phyloP scores from a whole-genome alignment of 2,113 vertebrate genomes.

The Gymnobelideus leadbeateri region DNA sequence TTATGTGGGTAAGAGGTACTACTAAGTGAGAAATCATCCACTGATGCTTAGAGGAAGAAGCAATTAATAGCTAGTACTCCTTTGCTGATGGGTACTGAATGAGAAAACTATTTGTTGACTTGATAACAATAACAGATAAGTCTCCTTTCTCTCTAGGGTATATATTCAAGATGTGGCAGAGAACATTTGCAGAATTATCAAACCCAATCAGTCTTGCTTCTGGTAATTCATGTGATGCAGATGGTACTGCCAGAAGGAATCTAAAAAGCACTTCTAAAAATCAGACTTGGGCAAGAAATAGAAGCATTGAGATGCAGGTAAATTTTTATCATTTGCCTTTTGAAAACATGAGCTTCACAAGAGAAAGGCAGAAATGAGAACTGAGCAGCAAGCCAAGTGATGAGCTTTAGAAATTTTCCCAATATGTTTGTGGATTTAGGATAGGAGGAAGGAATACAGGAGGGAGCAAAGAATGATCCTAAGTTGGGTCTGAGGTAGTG shows the following conservation, averaged over 20 bases:
- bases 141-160: neutral
- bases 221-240: neutral
- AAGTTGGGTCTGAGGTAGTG: neutral
- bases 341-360: neutral
- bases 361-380: neutral
- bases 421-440: neutral
- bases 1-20: neutral
- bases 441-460: neutral
- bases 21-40: neutral
- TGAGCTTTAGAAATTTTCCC: neutral
- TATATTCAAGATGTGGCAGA: neutral
- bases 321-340: neutral
- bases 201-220: neutral
- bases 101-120: neutral
- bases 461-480: neutral
- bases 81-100: neutral
- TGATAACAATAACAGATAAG: neutral
- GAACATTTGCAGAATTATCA: neutral
- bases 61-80: neutral
- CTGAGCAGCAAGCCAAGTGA: neutral
- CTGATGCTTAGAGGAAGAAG: neutral
- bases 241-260: neutral
- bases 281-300: neutral
- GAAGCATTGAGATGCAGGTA: neutral
- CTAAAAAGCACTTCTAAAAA: neutral